Conservation (phyloP, 2,113 vertebrate species). For the Pseudopodoces humilis region DNA sequence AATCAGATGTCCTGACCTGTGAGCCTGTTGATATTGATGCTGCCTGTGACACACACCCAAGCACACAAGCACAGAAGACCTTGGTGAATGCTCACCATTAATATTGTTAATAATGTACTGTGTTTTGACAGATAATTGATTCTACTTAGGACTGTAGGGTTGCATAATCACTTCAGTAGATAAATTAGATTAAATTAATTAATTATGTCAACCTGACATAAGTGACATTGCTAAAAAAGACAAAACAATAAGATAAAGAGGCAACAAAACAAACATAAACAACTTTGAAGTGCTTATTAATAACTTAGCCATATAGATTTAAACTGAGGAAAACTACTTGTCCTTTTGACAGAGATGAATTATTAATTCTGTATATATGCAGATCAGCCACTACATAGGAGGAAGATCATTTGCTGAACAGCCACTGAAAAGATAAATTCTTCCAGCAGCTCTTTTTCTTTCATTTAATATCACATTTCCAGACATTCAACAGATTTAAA, state of each 20-base stretch:
- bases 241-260: neutral
- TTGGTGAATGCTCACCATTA: neutral
- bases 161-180: neutral
- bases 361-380: neutral
- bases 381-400: neutral
- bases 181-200: neutral
- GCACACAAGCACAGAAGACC: neutral
- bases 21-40: neutral
- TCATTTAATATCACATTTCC: neutral
- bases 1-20: neutral
- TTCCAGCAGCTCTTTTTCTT: neutral
- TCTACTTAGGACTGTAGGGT: neutral
- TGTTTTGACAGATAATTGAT: neutral
- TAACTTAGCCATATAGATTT: neutral
- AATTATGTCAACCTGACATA: neutral
- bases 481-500: neutral
- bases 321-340: neutral
- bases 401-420: neutral
- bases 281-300: constrained; percentile 4
- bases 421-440: neutral
- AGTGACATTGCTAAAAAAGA: neutral
- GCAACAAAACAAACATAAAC: neutral
- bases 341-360: neutral
- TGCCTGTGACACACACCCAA: neutral
- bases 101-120: neutral